Evolutionary conservation across 1,140 invertebrate genomes (phyloP).

Genomic region (Pseudomyrmex flavicornis): DNA sequence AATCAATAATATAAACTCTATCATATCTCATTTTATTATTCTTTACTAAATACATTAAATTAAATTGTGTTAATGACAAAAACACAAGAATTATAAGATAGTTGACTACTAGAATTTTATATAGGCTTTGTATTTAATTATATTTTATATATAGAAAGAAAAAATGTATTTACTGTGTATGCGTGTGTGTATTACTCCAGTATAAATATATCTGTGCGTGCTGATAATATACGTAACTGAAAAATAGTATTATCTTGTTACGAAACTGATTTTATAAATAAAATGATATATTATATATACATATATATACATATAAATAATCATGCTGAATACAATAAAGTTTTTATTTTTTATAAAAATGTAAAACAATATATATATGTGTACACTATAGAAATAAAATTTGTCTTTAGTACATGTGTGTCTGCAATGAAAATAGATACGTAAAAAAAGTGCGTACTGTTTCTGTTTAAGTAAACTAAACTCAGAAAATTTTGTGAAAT

Average conservation of each 20-base stretch:
- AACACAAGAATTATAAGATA: slow-evolving; percentile 14
- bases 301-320: no score
- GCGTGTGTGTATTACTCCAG: slow-evolving; percentile 27
- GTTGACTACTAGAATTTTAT: not conserved
- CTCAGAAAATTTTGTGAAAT: no score
- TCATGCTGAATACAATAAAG: slow-evolving; percentile 42
- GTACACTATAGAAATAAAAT: slow-evolving; percentile 56
- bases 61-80: slow-evolving; percentile 1
- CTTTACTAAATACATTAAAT: not conserved
- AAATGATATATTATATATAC: slow-evolving; percentile 25
- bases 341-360: slow-evolving; percentile 71
- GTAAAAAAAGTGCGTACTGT: not conserved
- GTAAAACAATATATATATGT: slow-evolving; percentile 39
- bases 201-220: not conserved
- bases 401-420: slow-evolving; percentile 46
- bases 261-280: slow-evolving; percentile 49
- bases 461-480: not conserved
- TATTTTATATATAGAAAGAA: slow-evolving; percentile 14
- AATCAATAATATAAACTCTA: slow-evolving; percentile 19
- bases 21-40: slow-evolving; percentile 9
- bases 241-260: slow-evolving; percentile 54
- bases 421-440: slow-evolving; percentile 9
- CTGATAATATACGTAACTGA: no score
- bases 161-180: not conserved
- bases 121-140: slow-evolving; percentile 12